phyloP scores from a whole-genome alignment of 2,113 vertebrate genomes.

The Pachyramphus minor region DNA sequence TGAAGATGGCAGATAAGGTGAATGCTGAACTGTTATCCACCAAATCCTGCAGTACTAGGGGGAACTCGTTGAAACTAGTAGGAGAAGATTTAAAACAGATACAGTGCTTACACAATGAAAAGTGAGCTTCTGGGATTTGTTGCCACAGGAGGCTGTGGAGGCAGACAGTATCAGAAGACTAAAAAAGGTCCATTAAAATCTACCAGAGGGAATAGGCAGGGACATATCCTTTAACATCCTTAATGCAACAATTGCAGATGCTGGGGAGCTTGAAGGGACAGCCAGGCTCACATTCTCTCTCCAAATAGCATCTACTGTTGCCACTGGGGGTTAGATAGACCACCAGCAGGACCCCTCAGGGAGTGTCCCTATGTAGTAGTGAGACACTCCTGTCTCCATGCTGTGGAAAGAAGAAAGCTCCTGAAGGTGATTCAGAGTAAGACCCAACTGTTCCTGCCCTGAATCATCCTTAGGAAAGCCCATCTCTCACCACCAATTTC shows the following conservation, averaged over 20 bases:
- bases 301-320: not conserved
- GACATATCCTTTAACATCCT: conserved; percentile 2
- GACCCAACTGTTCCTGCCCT: conserved; percentile 17
- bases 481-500: not conserved
- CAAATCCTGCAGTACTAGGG: not conserved
- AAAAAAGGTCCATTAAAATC: conserved; percentile 12
- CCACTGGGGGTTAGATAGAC: not conserved
- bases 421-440: conserved; percentile 40
- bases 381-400: not conserved
- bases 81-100: conserved; percentile 48
- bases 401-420: not conserved
- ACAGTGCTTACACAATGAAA: conserved; percentile 38
- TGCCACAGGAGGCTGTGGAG: conserved; percentile 2
- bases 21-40: not conserved
- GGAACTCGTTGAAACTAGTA: conserved; percentile 32
- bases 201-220: conserved; percentile 29
- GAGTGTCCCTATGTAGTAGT: not conserved
- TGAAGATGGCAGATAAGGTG: conserved; percentile 1
- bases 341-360: not conserved
- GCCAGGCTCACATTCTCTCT: conserved; percentile 21
- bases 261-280: not conserved
- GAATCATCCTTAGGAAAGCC: conserved; percentile 26
- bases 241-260: conserved; percentile 15
- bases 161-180: conserved; percentile 16
- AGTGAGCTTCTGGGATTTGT: conserved; percentile 36